Evolutionary conservation across 2,888 invertebrate genomes (phyloP), one percentile per base, ranked within the genome.

Genomic region (Podotricha telesiphe): DNA sequence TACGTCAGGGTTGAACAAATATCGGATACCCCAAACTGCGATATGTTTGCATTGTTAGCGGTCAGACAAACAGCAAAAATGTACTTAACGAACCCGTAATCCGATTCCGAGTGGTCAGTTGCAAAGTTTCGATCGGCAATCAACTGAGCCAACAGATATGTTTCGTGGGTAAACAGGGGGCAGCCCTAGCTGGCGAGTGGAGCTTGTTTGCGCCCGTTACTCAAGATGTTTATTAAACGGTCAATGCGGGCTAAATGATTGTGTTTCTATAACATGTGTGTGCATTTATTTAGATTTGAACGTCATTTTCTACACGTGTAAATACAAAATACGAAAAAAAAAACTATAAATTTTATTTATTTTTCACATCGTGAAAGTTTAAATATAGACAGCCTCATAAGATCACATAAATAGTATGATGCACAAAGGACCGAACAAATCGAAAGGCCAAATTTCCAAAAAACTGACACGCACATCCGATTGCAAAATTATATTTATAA

Each of bases 101-200:
- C 88, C 85, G 88, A 90, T 89, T 87, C 86, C 81, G 81, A 86
- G 85, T 82, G 89, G 89, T 89, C 89, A 89, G 86, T 87, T 84
- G 79, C 82, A 86, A 88, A 89, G 86, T 88, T 89, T 84, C 87
- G 86, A 90, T 90, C 86, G 80, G 83, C 89, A 90, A 90, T 90
- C 89, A 90, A 88, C 87, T 88, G 85, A 75, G 82, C 84, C 77
- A 88, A 90, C 88, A 89, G 85, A 88, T 88, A 86, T 85, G 82
- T 88, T 87, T 86, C 88, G 88, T 87, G 82, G 72, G 85, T 75
- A 87, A 88, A 90, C 85, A 89, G 71, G 80, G 78, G 81, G 79
- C 83, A 82, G 78, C 85, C 85, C 84, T 83, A 68, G 59, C 59
- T 45, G 42, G n/a, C 45, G 45, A 53, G 42, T 40, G 50, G 51